Evolutionary conservation across 2,797 vertebrate genomes (phyloP).

Genomic region (Oreonectes daqikongensis): DNA sequence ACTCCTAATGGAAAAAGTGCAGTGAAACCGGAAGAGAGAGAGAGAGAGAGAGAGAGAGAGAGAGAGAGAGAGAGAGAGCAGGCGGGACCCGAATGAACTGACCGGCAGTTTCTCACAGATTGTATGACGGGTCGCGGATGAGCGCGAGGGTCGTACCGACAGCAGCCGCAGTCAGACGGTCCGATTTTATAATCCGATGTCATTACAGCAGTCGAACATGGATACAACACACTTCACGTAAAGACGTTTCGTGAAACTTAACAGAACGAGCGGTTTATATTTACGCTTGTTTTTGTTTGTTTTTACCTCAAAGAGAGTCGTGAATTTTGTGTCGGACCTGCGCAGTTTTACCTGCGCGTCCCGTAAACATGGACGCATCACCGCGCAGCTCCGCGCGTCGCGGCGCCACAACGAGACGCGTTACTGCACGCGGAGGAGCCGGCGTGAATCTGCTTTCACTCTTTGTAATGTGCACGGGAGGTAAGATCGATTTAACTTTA

Average conservation of each 20-base stretch:
- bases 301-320: neutral
- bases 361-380: conserved; percentile 33
- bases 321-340: neutral
- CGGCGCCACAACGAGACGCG: neutral
- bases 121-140: neutral
- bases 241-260: neutral
- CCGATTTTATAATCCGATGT: neutral
- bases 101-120: conserved; percentile 17
- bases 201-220: neutral
- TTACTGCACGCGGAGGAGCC: neutral
- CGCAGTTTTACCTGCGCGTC: neutral
- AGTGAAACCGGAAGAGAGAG: conserved; percentile 66
- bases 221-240: neutral
- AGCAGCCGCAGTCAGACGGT: neutral
- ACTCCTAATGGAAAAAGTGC: conserved; percentile 34
- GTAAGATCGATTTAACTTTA: neutral
- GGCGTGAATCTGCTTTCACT: neutral
- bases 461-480: neutral
- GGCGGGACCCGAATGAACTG: conserved; percentile 24
- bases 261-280: neutral
- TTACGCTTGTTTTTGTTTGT: neutral
- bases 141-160: neutral
- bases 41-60: conserved; percentile 44
- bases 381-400: neutral
- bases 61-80: neutral